phyloP scores from a whole-genome alignment of 2,888 invertebrate genomes.

The Athalia cordata region DNA sequence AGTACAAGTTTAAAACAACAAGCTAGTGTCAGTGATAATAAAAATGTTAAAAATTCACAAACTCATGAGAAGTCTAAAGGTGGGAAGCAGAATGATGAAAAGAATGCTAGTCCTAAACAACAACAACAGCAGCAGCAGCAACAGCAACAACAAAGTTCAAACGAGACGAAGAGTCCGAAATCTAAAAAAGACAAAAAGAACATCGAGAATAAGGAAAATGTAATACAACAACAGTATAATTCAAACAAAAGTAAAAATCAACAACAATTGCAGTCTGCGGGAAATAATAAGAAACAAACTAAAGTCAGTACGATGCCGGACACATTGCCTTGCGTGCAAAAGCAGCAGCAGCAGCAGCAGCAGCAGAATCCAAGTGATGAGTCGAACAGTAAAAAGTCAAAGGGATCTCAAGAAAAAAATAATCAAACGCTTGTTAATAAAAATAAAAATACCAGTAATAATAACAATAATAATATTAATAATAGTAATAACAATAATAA shows the following conservation, averaged over 20 bases:
- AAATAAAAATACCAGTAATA: conserved; percentile 49
- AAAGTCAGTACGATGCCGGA: conserved; percentile 45
- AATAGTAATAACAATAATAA: conserved; percentile 58
- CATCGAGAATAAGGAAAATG: conserved; percentile 66
- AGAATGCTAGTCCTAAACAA: conserved; percentile 9
- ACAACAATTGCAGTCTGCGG: conserved; percentile 50
- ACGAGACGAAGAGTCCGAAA: conserved; percentile 61
- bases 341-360: conserved; percentile 45
- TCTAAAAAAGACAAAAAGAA: conserved; percentile 69
- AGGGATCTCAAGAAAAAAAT: conserved; percentile 53
- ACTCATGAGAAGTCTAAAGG: conserved; percentile 61
- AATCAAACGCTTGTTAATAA: conserved; percentile 49
- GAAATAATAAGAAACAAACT: conserved; percentile 55
- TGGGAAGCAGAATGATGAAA: conserved; percentile 56
- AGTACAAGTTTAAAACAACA: conserved; percentile 61
- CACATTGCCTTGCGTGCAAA: conserved; percentile 46
- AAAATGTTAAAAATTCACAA: conserved; percentile 60
- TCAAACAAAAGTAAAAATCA: conserved; percentile 56
- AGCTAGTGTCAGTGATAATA: conserved; percentile 54
- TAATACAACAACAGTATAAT: conserved; percentile 56
- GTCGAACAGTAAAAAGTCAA: conserved; percentile 49
- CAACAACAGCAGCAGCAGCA: conserved; percentile 58
- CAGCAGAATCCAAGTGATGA: conserved; percentile 51
- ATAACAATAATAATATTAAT: conserved; percentile 55
- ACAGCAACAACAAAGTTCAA: conserved; percentile 55